phyloP scores from a whole-genome alignment of 2,113 vertebrate genomes.

The Phaethornis superciliosus region DNA sequence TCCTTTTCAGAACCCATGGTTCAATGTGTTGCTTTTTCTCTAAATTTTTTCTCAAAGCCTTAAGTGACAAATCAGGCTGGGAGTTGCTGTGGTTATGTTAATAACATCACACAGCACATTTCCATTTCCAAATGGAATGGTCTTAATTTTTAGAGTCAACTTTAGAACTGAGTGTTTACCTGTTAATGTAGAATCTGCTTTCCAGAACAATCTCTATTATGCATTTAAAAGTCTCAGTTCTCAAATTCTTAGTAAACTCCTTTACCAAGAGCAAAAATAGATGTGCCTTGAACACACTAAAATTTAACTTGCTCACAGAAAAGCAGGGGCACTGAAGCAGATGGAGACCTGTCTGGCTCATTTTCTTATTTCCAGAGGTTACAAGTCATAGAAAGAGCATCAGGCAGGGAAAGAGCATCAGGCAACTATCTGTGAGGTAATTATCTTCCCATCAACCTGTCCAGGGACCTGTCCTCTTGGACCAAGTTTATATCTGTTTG shows the following conservation, averaged over 20 bases:
- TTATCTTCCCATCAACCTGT: not conserved
- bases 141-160: not conserved
- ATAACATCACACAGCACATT: not conserved
- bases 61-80: not conserved
- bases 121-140: not conserved
- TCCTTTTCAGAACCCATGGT: not conserved
- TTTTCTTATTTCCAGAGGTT: not conserved
- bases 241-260: not conserved
- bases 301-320: not conserved
- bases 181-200: not conserved
- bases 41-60: not conserved
- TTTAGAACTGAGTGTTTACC: not conserved
- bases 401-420: not conserved
- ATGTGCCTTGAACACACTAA: not conserved
- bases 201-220: not conserved
- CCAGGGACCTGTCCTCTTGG: not conserved
- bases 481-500: not conserved
- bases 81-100: not conserved
- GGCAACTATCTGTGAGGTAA: not conserved
- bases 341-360: not conserved
- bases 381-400: not conserved
- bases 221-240: not conserved
- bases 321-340: not conserved
- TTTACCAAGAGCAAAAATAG: not conserved
- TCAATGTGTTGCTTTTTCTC: not conserved